Conservation (phyloP, 2,888 invertebrate species). For the Oligia strigilis region DNA sequence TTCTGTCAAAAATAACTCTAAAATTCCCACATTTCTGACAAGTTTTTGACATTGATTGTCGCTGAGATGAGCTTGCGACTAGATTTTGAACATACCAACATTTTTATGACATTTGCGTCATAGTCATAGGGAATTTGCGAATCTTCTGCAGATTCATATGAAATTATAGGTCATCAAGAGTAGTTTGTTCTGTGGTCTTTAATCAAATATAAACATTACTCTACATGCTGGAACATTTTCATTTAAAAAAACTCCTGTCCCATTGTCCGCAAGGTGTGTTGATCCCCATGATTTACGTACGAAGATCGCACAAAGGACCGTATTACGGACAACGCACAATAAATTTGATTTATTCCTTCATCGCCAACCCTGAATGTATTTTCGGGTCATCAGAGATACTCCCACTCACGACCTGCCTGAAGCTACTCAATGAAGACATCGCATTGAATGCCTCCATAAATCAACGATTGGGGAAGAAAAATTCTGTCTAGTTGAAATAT, state of each 20-base stretch:
- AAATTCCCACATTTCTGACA: too few species aligned
- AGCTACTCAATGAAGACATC: slow-evolving; percentile 87
- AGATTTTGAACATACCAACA: too few species aligned
- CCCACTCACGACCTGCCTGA: slow-evolving; percentile 88
- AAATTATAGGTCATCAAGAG: not conserved
- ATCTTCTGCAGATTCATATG: not conserved
- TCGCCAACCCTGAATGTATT: slow-evolving; percentile 80
- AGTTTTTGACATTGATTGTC: not conserved
- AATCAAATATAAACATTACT: not conserved
- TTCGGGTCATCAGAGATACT: slow-evolving; percentile 84
- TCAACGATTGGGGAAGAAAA: slow-evolving; percentile 75
- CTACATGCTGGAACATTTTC: slow-evolving; percentile 10
- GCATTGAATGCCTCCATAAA: slow-evolving; percentile 85
- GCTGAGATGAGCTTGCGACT: not conserved
- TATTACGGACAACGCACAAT: slow-evolving; percentile 82
- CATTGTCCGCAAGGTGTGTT: slow-evolving; percentile 72
- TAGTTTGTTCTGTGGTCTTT: not conserved
- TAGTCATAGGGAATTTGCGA: not conserved
- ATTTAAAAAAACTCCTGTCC: slow-evolving; percentile 34
- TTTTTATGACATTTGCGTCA: not conserved
- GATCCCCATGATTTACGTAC: slow-evolving; percentile 81
- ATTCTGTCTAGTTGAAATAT: slow-evolving; percentile 82
- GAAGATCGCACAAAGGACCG: slow-evolving; percentile 77
- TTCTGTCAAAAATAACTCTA: too few species aligned
- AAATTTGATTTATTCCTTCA: slow-evolving; percentile 88